Evolutionary conservation across 1,140 invertebrate species (phyloP).

Genomic region (Ceratosolen fusciceps): DNA sequence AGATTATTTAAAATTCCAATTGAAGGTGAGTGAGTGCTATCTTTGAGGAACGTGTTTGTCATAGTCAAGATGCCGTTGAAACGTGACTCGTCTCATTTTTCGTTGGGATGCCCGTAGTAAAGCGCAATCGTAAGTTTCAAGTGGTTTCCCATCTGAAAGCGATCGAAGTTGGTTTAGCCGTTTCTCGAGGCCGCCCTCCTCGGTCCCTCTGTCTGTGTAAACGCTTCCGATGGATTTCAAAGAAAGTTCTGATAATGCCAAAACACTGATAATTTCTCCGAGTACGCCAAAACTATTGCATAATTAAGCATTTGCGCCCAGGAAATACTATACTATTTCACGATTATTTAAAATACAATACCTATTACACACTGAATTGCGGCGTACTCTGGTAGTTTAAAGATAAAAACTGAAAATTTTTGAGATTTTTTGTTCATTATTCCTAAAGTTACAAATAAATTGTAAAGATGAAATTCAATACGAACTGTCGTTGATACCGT

Average conservation of each 20-base stretch:
- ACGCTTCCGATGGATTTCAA: conserved; percentile 22
- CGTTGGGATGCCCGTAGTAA: conserved; percentile 3
- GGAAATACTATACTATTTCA: no score
- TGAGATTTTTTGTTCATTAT: no score
- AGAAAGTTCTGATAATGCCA: conserved; percentile 14
- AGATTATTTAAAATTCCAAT: conserved; percentile 7
- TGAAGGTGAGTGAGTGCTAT: conserved; percentile 6
- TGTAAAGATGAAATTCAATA: no score
- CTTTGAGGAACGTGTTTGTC: conserved; percentile 40
- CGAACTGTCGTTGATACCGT: no score
- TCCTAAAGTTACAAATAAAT: no score
- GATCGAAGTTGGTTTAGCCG: conserved; percentile 33
- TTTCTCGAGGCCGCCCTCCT: neutral
- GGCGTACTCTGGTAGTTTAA: no score
- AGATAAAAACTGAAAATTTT: no score
- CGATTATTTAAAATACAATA: no score
- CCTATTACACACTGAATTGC: no score
- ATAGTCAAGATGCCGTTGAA: conserved; percentile 31
- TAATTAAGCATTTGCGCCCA: no score
- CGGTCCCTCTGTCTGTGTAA: neutral
- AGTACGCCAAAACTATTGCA: neutral
- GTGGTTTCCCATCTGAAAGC: conserved; percentile 30
- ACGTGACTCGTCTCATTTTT: conserved; percentile 42
- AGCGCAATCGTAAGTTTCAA: conserved; percentile 46
- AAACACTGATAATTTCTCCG: conserved; percentile 11